Evolutionary conservation across 2,797 vertebrate genomes (phyloP).

Genomic region (Anguilla anguilla): DNA sequence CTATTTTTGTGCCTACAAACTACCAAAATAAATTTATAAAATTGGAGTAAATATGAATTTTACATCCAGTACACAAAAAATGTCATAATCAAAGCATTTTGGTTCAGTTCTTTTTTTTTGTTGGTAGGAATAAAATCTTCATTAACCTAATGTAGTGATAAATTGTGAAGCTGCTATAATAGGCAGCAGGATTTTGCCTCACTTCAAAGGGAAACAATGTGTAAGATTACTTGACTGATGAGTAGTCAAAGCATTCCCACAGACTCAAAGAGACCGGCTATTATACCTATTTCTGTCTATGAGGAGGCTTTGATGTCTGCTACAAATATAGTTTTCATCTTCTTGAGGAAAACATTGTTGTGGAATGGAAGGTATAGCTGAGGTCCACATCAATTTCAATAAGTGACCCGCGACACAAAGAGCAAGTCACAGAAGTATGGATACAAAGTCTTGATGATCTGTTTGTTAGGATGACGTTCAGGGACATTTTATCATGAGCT

Average conservation of each 20-base stretch:
- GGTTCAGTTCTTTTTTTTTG: background rate
- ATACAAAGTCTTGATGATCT: background rate
- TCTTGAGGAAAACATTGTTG: conserved; percentile 12
- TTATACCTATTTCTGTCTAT: background rate
- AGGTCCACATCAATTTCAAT: background rate
- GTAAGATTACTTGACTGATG: background rate
- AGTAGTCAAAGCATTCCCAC: background rate
- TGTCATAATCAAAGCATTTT: background rate
- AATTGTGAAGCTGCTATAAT: background rate
- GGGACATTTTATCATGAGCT: background rate
- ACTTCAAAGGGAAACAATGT: background rate
- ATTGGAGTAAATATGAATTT: background rate
- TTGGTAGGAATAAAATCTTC: background rate
- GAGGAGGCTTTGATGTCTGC: conserved; percentile 10
- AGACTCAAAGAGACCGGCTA: background rate
- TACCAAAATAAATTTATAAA: background rate
- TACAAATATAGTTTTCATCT: conserved; percentile 24
- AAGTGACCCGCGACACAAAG: background rate
- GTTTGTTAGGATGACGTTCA: background rate
- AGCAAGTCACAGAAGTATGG: background rate
- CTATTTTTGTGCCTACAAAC: background rate
- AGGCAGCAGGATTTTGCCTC: background rate
- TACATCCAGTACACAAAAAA: background rate
- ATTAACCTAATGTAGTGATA: background rate
- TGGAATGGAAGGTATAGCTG: background rate